Percentiles rank a stretch among this genome's conserved stretches.
phyloP scores from a whole-genome alignment of 2,113 vertebrate species.

The Anhinga anhinga region DNA sequence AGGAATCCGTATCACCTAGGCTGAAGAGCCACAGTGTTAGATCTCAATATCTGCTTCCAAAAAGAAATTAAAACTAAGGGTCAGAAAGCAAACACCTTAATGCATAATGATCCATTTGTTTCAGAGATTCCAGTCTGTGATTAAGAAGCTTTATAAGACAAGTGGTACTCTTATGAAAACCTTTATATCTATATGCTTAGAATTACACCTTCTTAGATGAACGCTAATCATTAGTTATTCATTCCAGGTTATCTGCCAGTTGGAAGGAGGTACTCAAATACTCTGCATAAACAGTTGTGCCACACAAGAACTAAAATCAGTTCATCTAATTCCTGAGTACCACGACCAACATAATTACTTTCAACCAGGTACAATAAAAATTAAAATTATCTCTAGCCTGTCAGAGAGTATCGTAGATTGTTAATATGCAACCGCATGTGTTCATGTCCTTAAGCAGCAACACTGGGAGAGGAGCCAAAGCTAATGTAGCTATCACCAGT shows the following conservation, averaged over 20 bases:
- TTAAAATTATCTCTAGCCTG: background rate
- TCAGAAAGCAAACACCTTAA: background rate
- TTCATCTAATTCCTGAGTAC: constrained; percentile 41
- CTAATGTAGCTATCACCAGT: background rate
- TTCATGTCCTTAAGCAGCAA: background rate
- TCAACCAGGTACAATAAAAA: constrained; percentile 39
- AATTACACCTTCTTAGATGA: background rate
- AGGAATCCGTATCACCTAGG: background rate
- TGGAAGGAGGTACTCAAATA: constrained; percentile 51
- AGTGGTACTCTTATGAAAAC: background rate
- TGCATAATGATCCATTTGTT: background rate
- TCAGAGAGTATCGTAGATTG: background rate
- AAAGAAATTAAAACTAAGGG: background rate
- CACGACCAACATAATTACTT: constrained; percentile 2
- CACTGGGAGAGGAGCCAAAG: background rate
- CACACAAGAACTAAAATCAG: constrained; percentile 25
- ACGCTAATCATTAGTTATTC: background rate
- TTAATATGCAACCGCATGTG: background rate
- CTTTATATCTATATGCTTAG: background rate
- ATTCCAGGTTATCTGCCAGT: constrained; percentile 47
- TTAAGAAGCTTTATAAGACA: background rate
- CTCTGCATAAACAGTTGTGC: constrained; percentile 34
- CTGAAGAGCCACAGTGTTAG: background rate
- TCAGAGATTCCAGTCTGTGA: background rate
- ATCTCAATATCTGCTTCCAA: background rate